A percentile compares a stretch with the other conserved stretches of the same genome.
These are phyloP conservation scores for Hypomecis punctinalis DNA, from an alignment of 2,888 invertebrate genomes.

Conservation along the genomic window DNA sequence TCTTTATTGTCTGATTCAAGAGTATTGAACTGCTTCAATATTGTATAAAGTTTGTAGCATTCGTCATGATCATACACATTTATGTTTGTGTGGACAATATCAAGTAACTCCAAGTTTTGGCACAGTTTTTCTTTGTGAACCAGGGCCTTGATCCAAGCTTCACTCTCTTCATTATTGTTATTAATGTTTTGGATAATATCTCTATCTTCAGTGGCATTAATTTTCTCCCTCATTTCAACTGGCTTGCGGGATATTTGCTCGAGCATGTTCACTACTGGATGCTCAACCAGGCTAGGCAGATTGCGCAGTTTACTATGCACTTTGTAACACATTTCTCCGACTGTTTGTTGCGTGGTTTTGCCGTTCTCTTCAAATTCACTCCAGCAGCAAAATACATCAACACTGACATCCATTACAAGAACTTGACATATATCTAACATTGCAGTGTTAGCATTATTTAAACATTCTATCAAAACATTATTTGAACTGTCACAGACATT, in stretches of 20 bases:
- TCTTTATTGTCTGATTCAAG: conserved; percentile 50
- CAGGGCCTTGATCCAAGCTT: conserved; percentile 67
- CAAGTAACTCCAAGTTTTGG: conserved; percentile 55
- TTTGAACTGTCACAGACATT: conserved; percentile 57
- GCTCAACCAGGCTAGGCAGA: conserved; percentile 56
- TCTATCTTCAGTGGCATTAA: conserved; percentile 57
- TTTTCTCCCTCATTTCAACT: conserved; percentile 60
- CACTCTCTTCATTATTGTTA: conserved; percentile 53
- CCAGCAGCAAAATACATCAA: conserved; percentile 78
- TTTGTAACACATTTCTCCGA: conserved; percentile 71
- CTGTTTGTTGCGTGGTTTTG: conserved; percentile 67
- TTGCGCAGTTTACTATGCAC: conserved; percentile 54
- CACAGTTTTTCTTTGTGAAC: conserved; percentile 62
- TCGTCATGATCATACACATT: conserved; percentile 57
- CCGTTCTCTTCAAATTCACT: conserved; percentile 72
- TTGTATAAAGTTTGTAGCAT: conserved; percentile 56
- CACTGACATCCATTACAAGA: conserved; percentile 72
- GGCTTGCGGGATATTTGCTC: conserved; percentile 70
- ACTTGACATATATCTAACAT: conserved; percentile 66
- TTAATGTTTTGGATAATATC: conserved; percentile 63
- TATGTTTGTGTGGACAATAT: conserved; percentile 56
- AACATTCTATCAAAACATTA: conserved; percentile 54
- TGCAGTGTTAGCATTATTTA: conserved; percentile 59
- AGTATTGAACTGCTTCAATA: conserved; percentile 50
- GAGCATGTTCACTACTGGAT: conserved; percentile 68